Conservation (phyloP, 2,797 vertebrate species). For the Liparis tanakae region DNA sequence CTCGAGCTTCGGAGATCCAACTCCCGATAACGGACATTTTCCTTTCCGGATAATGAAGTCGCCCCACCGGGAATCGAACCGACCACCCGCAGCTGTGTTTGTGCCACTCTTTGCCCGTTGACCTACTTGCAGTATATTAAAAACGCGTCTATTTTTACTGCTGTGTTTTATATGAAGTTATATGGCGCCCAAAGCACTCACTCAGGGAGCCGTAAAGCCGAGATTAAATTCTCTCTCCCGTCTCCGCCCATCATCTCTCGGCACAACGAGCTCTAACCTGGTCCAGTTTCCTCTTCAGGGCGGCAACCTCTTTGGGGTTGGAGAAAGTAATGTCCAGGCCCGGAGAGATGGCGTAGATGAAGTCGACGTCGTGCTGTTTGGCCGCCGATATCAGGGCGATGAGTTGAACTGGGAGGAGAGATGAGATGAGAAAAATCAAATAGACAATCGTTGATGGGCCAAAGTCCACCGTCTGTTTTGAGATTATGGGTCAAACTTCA, state of each 20-base stretch:
- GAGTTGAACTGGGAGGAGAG: constrained; percentile 87
- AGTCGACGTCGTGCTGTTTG: constrained; percentile 89
- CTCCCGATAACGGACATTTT: background rate
- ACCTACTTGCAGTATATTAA: constrained; percentile 2
- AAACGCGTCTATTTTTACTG: constrained; percentile 19
- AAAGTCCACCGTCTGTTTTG: constrained; percentile 18
- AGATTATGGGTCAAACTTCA: constrained; percentile 5
- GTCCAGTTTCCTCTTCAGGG: constrained; percentile 94
- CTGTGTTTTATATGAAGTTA: constrained; percentile 11
- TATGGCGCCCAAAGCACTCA: constrained; percentile 6
- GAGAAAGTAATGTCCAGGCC: constrained; percentile 98
- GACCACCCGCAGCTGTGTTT: background rate
- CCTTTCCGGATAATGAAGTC: background rate
- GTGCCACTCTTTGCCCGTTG: background rate
- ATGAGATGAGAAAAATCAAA: constrained; percentile 26
- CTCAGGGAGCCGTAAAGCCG: constrained; percentile 37
- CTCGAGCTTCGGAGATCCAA: background rate
- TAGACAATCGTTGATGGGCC: background rate
- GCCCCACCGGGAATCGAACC: constrained; percentile 7
- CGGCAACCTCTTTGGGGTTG: constrained; percentile 91
- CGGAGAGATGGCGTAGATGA: constrained; percentile 97
- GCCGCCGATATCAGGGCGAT: constrained; percentile 92
- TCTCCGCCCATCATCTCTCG: constrained; percentile 32
- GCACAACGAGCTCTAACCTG: constrained; percentile 84
- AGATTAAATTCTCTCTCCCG: constrained; percentile 11